A percentile compares a stretch with the other conserved stretches of the same genome.
Conservation (phyloP, 1,140 invertebrate genomes). For the Pinna nobilis region DNA sequence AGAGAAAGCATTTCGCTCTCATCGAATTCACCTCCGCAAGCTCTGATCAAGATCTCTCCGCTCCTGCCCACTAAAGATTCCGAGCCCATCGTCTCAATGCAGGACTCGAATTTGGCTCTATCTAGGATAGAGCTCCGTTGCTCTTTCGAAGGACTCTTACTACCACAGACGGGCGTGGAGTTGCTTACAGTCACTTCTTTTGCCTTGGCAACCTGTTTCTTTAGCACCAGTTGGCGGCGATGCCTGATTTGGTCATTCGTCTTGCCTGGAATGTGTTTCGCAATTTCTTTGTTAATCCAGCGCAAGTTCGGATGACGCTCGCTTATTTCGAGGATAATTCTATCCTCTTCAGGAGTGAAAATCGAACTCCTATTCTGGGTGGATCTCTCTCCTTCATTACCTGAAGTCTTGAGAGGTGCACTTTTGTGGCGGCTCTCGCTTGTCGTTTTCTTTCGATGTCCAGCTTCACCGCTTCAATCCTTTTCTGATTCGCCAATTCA, state of each 20-base stretch:
- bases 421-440: neutral
- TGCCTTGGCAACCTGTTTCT: too few relatives aligned
- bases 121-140: neutral
- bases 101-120: neutral
- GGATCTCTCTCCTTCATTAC: too few relatives aligned
- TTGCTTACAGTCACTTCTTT: too few relatives aligned
- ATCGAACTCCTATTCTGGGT: neutral
- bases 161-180: neutral
- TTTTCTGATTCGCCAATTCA: neutral
- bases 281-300: neutral
- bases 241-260: neutral
- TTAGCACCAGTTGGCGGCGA: too few relatives aligned
- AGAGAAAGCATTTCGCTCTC: neutral
- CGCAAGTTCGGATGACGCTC: neutral
- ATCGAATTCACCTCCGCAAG: neutral
- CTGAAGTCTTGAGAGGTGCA: neutral
- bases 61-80: neutral
- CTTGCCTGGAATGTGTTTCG: neutral
- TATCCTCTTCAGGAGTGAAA: neutral
- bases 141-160: neutral
- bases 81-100: neutral
- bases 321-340: neutral
- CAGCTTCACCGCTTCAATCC: neutral
- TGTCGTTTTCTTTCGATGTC: conserved; percentile 1
- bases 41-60: neutral